Evolutionary conservation across 92 coral and sea anemone genomes (phyloP), one percentile per base, ranked within the genome.

Genomic region (Scolanthus callimorphus): DNA sequence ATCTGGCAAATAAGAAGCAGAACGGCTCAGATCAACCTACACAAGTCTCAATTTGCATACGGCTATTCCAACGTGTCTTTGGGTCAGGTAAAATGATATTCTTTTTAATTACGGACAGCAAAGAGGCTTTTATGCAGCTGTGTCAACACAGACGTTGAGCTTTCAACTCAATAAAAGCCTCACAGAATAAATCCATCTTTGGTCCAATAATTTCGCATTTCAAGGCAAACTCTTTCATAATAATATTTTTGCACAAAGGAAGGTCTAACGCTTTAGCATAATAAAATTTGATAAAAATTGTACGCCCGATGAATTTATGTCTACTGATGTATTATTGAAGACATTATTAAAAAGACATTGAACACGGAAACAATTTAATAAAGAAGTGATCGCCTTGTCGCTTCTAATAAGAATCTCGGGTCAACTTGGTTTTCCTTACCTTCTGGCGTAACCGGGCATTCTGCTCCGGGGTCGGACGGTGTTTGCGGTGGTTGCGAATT

Each of bases 91-190:
- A 88, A 88, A 80, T 88, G 96, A 88, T 88, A 88, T 88, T 88
- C 96, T 88, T 82, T 88, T 88, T 88, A 88, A 88, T 88, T 88
- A 88, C 90, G 74, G 74, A 65, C 76, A 88, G 96, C 82, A 88
- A 83, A 83, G 65, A 88, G 79, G 86, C 81, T 90, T 73, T 88
- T 88, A 77, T 88, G 96, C 99, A 94, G 96, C 99, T 94, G 99
- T 89, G 94, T 89, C 92, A 94, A 94, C 96, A 94, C 80, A 76
- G 90, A 85, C 86, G 85, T 68, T 69, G 79, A 84, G 96, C 96
- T 88, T 88, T 88, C 96, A 88, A 83, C 96, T 83, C 96, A 83
- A 88, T 88, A 83, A 88, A 88, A 83, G 96, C 86, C 96, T 62
- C 78, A 74, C 82, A 88, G 96, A 88, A 88, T 77, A 88, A 84